Conservation (phyloP, 1,140 invertebrate genomes). For the Drosophila repletoides region DNA sequence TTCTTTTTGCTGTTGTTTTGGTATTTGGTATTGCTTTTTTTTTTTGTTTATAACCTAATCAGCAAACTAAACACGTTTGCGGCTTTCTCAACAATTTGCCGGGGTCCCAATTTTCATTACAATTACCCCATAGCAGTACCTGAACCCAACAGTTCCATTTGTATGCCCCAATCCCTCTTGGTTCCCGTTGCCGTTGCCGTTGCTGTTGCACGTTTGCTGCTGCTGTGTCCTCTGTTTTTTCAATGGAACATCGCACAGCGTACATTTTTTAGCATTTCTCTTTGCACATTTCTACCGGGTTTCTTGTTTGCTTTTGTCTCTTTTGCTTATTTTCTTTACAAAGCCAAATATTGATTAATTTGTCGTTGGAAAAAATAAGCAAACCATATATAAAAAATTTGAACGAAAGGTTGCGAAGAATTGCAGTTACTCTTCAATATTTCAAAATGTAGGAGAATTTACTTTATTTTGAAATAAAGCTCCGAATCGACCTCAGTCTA, state of each 20-base stretch:
- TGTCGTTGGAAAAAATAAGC: conserved; percentile 5
- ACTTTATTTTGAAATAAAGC: too few relatives aligned
- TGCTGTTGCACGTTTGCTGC: too few relatives aligned
- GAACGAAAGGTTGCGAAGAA: too few relatives aligned
- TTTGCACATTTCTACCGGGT: conserved; percentile 11
- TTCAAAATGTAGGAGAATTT: too few relatives aligned
- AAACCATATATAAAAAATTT: neutral
- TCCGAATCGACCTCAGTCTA: too few relatives aligned
- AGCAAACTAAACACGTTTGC: conserved; percentile 42
- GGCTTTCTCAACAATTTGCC: conserved; percentile 29
- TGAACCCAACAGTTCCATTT: neutral
- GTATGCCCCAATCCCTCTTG: too few relatives aligned
- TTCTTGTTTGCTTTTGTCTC: neutral
- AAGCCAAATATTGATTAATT: conserved; percentile 45
- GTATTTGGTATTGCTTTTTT: neutral
- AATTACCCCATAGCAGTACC: conserved; percentile 51
- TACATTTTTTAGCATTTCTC: conserved; percentile 21
- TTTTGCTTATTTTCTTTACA: conserved; percentile 11
- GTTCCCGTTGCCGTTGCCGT: too few relatives aligned
- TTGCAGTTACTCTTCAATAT: too few relatives aligned
- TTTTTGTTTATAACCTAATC: conserved; percentile 29
- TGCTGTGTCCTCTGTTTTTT: conserved; percentile 14
- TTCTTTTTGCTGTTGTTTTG: conserved; percentile 1
- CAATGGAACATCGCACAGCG: conserved; percentile 16
- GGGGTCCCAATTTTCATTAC: conserved; percentile 27